Conservation (phyloP, 2,888 invertebrate genomes). For the Megalurothrips usitatus region DNA sequence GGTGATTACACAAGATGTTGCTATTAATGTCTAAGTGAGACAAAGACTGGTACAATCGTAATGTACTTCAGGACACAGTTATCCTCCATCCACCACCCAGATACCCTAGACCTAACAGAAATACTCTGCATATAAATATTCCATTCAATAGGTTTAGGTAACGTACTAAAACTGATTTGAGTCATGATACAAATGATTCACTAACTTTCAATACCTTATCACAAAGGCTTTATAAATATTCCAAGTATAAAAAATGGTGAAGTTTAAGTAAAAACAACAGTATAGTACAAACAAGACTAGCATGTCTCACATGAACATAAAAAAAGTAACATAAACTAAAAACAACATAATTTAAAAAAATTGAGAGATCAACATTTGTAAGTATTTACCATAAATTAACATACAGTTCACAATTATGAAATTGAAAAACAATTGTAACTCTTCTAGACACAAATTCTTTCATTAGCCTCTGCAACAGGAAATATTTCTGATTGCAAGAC, state of each 20-base stretch:
- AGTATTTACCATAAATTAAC: not conserved
- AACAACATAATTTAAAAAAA: not conserved
- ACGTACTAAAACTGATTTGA: not conserved
- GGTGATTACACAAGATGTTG: too few species aligned
- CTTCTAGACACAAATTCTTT: not conserved
- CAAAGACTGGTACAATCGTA: too few species aligned
- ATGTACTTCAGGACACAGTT: too few species aligned
- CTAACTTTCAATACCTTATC: not conserved
- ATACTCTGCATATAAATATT: not conserved
- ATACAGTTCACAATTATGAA: not conserved
- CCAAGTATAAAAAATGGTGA: not conserved
- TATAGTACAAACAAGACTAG: not conserved
- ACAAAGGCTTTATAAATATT: not conserved
- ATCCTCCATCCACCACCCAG: too few species aligned
- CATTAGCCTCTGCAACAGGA: not conserved
- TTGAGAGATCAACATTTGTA: not conserved
- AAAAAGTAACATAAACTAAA: not conserved
- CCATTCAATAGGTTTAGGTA: not conserved
- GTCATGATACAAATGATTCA: not conserved
- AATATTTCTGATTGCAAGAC: not conserved
- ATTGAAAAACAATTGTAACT: not conserved
- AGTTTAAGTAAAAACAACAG: not conserved
- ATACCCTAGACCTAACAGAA: not conserved
- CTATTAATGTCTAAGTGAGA: too few species aligned
- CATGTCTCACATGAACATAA: not conserved